Conservation (phyloP, 2,888 invertebrate genomes). For the Philaethria dido region DNA sequence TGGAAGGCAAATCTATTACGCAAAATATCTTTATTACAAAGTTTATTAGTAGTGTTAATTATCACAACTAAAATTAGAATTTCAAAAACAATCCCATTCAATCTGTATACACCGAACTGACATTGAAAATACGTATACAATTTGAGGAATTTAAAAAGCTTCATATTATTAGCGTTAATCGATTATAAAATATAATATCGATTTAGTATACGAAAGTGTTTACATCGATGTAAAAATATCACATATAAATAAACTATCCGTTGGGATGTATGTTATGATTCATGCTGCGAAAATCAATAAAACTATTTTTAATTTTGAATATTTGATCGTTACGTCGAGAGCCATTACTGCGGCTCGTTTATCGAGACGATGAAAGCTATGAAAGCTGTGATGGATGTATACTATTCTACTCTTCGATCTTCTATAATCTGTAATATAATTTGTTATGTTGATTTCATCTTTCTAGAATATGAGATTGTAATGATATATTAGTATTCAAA, state of each 20-base stretch:
- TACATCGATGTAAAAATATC: conserved; percentile 28
- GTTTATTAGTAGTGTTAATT: no score
- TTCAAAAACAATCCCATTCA: neutral
- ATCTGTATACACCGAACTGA: neutral
- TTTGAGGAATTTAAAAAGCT: conserved; percentile 10
- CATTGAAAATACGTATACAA: neutral
- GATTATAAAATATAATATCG: conserved; percentile 16
- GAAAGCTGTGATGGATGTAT: conserved; percentile 36
- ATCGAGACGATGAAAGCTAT: conserved; percentile 36
- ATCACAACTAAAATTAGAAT: no score
- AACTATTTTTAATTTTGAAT: conserved; percentile 42
- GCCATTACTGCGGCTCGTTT: conserved; percentile 38
- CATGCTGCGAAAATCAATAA: conserved; percentile 42
- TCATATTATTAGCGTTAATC: conserved; percentile 5
- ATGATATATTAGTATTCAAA: neutral
- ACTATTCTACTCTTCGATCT: conserved; percentile 32
- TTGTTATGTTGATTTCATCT: neutral
- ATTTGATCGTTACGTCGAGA: conserved; percentile 36
- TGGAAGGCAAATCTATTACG: no score
- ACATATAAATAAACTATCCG: conserved; percentile 36
- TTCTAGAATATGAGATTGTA: neutral
- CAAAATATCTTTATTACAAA: no score
- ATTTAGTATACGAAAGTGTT: conserved; percentile 16
- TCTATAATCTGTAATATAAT: conserved; percentile 15
- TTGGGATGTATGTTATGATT: conserved; percentile 40